phyloP scores from a whole-genome alignment of 2,113 vertebrate species.

The Zootoca vivipara region DNA sequence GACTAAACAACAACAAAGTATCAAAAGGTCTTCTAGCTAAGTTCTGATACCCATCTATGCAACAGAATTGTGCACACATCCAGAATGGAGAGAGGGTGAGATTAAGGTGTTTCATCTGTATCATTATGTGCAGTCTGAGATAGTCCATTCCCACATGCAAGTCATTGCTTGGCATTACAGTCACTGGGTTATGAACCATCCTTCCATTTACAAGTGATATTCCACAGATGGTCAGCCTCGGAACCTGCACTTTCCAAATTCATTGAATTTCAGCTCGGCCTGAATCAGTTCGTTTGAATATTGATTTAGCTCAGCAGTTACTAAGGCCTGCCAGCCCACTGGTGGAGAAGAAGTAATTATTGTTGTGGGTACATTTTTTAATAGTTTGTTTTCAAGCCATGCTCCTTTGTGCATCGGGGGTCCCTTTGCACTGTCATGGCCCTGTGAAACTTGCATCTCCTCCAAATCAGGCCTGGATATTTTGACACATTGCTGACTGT shows the following conservation, averaged over 20 bases:
- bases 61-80: not conserved
- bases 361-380: not conserved
- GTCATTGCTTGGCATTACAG: not conserved
- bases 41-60: not conserved
- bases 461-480: slow-evolving; percentile 49
- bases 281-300: not conserved
- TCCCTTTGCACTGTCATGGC: slow-evolving; percentile 45
- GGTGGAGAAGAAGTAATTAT: not conserved
- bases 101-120: not conserved
- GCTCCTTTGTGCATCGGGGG: slow-evolving; percentile 22
- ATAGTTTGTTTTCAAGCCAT: not conserved
- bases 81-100: not conserved
- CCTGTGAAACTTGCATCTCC: slow-evolving; percentile 39
- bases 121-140: not conserved
- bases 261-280: not conserved
- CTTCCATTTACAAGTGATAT: not conserved
- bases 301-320: not conserved
- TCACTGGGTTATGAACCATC: not conserved
- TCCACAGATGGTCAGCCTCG: not conserved
- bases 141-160: not conserved
- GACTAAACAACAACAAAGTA: too few species aligned
- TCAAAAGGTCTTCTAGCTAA: not conserved
- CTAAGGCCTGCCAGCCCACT: not conserved
- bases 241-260: not conserved
- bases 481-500: slow-evolving; percentile 62